Base-by-base conservation (phyloP, 2,113 vertebrate species). In the Triplophysa rosa region DNA sequence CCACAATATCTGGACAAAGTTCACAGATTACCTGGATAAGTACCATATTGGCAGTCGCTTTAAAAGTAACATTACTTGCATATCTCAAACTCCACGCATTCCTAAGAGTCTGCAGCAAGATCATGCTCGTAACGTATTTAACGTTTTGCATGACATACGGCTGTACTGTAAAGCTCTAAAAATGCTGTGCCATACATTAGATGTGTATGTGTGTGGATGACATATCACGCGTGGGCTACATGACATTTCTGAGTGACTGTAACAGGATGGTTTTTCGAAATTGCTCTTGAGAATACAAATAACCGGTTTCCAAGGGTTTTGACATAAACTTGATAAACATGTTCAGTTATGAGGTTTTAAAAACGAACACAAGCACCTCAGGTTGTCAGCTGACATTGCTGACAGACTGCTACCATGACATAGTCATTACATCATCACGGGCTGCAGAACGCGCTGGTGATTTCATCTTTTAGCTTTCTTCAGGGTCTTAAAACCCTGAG, bases 1-100 rank as follows among this genome's bases (percentile, higher is more conserved):
- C 54, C 40, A 47, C 76, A 79, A 56, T 69, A 52, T n/a, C 2
- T 47, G 26, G 42, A 79, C 77, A 82, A 79, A 82, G 76, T 78
- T 69, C 10, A 29, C 8, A 8, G 17, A 63, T 73, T 33, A 82
- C 45, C 81, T 74, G 69, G 29, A 66, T 29, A 49, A 16, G 29
- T 64, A 73, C 62, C 26, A 72, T 45, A 49, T 40, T 7, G 26
- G 16, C 21, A 47, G 47, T 61, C 29, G 11, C 33, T 37, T 64
- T 69, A 69, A 16, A 45, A 2, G 58, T 42, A 65, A 33, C 81
- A 82, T 79, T 79, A 14, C 65, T 71, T 9, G 9, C 58, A 77
- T 83, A 59, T 79, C 49, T 61, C 5, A 78, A 54, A 74, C 3
- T 19, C 21, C 29, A 29, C 42, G 42, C 59, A 72, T 80, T 59